phyloP scores from a whole-genome alignment of 1,140 invertebrate species.

The Solen grandis region DNA sequence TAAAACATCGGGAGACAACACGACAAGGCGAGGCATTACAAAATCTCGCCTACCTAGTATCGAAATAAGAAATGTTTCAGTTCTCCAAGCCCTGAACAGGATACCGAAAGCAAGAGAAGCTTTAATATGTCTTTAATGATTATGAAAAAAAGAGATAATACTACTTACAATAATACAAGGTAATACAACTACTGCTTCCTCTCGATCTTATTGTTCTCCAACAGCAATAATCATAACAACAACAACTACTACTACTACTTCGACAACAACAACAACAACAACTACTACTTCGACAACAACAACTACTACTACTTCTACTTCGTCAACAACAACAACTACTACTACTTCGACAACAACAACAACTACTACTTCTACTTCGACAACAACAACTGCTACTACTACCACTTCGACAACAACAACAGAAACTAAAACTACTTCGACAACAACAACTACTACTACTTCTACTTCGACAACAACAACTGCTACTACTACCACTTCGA shows the following conservation, averaged over 20 bases:
- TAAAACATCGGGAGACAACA: no score
- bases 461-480: not conserved
- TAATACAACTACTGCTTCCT: no score
- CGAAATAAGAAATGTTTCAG: no score
- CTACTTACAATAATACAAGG: no score
- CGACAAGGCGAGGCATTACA: no score
- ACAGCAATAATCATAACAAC: no score
- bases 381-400: not conserved
- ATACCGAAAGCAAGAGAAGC: no score
- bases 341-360: slow-evolving; percentile 7
- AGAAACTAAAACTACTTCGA: slow-evolving; percentile 1
- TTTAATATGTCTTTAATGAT: no score
- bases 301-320: not conserved
- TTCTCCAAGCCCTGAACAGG: no score
- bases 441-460: slow-evolving; percentile 5
- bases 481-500: slow-evolving; percentile 12
- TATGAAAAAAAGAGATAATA: no score
- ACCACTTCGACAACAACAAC: not conserved
- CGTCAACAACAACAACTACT: not conserved
- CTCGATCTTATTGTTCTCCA: no score
- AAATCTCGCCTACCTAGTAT: no score
- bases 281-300: not conserved
- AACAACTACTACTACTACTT: not conserved
- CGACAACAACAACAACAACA: not conserved
- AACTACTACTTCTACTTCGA: not conserved